Conservation (phyloP, 2,888 invertebrate genomes). For the Cantharis rustica region DNA sequence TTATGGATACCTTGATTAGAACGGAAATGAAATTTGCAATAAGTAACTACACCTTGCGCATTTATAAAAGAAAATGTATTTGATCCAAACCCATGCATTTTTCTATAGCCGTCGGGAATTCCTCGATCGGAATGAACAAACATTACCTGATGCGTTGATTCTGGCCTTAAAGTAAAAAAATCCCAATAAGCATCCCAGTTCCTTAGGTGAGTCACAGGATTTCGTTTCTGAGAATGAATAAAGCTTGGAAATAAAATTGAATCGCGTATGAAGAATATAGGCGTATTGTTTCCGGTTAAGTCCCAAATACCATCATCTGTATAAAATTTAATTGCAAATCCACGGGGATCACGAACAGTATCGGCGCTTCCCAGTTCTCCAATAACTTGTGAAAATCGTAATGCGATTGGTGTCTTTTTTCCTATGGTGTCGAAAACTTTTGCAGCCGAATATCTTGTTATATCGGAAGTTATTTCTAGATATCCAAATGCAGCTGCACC, state of each 20-base stretch:
- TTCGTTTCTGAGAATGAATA: constrained; percentile 95
- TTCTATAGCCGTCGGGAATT: constrained; percentile 83
- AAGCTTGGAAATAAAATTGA: constrained; percentile 90
- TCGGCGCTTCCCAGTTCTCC: constrained; percentile 92
- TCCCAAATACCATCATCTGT: constrained; percentile 94
- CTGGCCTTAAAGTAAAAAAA: constrained; percentile 85
- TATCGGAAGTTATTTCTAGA: constrained; percentile 87
- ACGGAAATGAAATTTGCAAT: constrained; percentile 92
- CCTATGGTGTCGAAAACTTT: constrained; percentile 77
- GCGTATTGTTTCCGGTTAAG: constrained; percentile 90
- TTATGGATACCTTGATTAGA: constrained; percentile 90
- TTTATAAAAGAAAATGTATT: constrained; percentile 93
- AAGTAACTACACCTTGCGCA: constrained; percentile 68
- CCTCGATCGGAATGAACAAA: constrained; percentile 92
- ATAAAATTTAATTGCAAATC: constrained; percentile 93
- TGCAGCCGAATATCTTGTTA: constrained; percentile 78
- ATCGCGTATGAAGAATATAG: constrained; percentile 91
- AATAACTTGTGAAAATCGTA: constrained; percentile 83
- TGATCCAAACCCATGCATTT: constrained; percentile 85
- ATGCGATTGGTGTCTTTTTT: constrained; percentile 78
- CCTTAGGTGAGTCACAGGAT: constrained; percentile 88
- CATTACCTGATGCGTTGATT: constrained; percentile 81
- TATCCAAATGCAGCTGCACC: constrained; percentile 88
- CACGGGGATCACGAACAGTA: constrained; percentile 87
- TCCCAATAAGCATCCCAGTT: constrained; percentile 97